These are phyloP conservation scores for Phania funesta DNA, from an alignment of 2,888 invertebrate genomes.

Conservation along the genomic window DNA sequence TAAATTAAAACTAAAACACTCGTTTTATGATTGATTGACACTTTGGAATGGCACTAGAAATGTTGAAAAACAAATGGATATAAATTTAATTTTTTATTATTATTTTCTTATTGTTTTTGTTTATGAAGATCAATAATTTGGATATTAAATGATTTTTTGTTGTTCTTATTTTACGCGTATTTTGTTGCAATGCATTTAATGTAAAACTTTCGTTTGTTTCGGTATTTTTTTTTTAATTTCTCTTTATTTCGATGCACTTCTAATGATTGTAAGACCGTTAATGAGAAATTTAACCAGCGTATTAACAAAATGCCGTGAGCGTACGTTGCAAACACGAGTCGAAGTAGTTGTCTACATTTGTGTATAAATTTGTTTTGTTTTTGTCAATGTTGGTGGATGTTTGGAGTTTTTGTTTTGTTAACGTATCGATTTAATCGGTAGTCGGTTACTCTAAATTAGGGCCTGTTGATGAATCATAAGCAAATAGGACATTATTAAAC, in stretches of 20 bases:
- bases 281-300: slow-evolving; percentile 62
- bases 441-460: slow-evolving; percentile 16
- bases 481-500: too few species aligned
- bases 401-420: not conserved
- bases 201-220: slow-evolving; percentile 37
- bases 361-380: slow-evolving; percentile 45
- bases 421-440: not conserved
- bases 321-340: slow-evolving; percentile 52
- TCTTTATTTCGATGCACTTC: slow-evolving; percentile 64
- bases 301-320: slow-evolving; percentile 49
- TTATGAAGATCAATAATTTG: not conserved
- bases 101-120: not conserved
- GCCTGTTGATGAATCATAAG: too few species aligned
- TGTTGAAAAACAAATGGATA: not conserved
- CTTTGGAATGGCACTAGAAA: not conserved
- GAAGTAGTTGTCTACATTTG: slow-evolving; percentile 58
- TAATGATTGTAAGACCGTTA: slow-evolving; percentile 65
- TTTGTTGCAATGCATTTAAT: slow-evolving; percentile 12
- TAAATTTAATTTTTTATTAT: not conserved
- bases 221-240: slow-evolving; percentile 18
- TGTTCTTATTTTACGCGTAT: not conserved
- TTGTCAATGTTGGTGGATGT: slow-evolving; percentile 53
- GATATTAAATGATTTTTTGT: not conserved
- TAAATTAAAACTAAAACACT: slow-evolving; percentile 2
- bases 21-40: slow-evolving; percentile 16